Percentiles rank a stretch among this genome's conserved stretches.
phyloP scores from a whole-genome alignment of 2,888 invertebrate species.

The Papilio elwesi region DNA sequence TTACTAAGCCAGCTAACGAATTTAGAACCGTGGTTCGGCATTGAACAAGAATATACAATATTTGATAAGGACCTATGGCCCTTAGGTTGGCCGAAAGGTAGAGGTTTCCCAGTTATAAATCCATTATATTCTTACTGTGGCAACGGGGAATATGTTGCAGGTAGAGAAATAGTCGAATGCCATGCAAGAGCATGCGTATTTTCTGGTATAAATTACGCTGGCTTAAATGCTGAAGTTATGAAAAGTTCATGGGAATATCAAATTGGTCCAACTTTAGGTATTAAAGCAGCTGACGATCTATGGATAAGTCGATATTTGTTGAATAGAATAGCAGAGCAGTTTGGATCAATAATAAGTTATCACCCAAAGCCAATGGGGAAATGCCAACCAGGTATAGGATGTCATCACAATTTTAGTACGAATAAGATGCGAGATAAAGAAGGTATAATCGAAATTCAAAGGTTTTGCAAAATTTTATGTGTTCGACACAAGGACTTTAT shows the following conservation, averaged over 20 bases:
- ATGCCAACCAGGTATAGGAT: conserved; percentile 94
- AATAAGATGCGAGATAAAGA: conserved; percentile 91
- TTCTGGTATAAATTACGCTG: conserved; percentile 95
- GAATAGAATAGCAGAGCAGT: conserved; percentile 93
- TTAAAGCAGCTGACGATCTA: conserved; percentile 92
- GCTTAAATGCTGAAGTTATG: conserved; percentile 99
- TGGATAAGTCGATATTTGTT: conserved; percentile 94
- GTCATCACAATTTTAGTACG: conserved; percentile 96
- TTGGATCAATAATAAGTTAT: conserved; percentile 87
- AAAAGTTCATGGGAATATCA: conserved; percentile 97
- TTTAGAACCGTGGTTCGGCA: conserved; percentile 94
- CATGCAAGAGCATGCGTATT: conserved; percentile 93
- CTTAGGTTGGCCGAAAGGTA: conserved; percentile 95
- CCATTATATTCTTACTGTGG: conserved; percentile 95
- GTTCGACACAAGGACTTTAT: conserved; percentile 87
- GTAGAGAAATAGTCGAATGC: conserved; percentile 96
- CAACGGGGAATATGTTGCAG: conserved; percentile 96
- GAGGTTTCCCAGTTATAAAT: conserved; percentile 92
- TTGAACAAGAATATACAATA: conserved; percentile 96
- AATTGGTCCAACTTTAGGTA: conserved; percentile 95
- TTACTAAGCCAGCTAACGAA: conserved; percentile 79
- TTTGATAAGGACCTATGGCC: conserved; percentile 93
- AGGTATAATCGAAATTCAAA: conserved; percentile 90
- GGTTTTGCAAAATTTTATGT: conserved; percentile 90
- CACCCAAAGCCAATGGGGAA: conserved; percentile 91